A percentile compares a stretch with the other conserved stretches of the same genome.
Conservation (phyloP, 2,797 vertebrate species). For the Chloroceryle inda region DNA sequence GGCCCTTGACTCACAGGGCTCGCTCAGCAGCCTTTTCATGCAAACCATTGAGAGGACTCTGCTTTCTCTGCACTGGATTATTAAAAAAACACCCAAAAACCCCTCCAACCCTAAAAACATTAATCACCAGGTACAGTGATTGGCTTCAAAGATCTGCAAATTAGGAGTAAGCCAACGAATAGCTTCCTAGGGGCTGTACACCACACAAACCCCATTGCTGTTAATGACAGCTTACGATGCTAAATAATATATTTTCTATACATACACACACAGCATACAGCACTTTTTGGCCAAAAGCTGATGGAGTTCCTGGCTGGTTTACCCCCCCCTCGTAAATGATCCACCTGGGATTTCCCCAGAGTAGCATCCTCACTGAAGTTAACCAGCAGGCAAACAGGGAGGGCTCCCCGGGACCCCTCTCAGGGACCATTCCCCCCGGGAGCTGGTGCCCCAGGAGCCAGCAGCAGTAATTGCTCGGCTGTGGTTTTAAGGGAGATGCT, state of each 20-base stretch:
- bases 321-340: not conserved
- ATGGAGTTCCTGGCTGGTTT: not conserved
- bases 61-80: constrained; percentile 27
- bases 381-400: not conserved
- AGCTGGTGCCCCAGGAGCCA: not conserved
- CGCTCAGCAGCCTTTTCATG: not conserved
- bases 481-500: constrained; percentile 5
- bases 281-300: not conserved
- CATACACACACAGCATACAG: rapidly evolving
- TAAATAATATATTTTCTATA: constrained; percentile 38
- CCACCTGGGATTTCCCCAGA: not conserved
- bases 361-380: not conserved
- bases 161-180: constrained; percentile 50
- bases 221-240: constrained; percentile 41
- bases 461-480: not conserved
- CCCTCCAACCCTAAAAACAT: not conserved
- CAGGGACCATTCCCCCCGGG: not conserved
- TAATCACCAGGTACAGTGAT: constrained; percentile 47
- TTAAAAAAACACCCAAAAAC: not conserved
- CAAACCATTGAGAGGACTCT: constrained; percentile 10
- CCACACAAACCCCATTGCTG: not conserved
- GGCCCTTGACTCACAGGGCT: constrained; percentile 47
- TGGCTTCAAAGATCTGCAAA: constrained; percentile 63
- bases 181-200: constrained; percentile 37
- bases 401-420: not conserved